These are phyloP conservation scores for Thunnus thynnus DNA, from an alignment of 2,113 vertebrate genomes.

Conservation along the genomic window DNA sequence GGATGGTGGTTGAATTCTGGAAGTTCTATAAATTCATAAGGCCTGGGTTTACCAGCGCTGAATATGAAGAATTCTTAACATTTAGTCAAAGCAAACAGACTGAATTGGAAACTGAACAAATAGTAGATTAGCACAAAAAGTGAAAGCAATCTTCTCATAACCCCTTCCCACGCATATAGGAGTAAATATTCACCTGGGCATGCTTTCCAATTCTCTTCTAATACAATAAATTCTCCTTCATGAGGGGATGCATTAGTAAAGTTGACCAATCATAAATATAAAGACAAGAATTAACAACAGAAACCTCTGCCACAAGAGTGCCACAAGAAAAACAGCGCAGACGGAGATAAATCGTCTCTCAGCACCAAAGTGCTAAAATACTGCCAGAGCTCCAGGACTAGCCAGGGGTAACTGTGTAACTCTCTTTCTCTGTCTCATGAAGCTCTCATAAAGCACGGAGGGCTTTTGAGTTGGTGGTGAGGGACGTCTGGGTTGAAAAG, in stretches of 20 bases:
- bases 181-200: not conserved
- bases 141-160: slow-evolving; percentile 17
- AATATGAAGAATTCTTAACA: slow-evolving; percentile 12
- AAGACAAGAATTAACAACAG: slow-evolving; percentile 32
- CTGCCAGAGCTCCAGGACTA: slow-evolving; percentile 52
- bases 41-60: not conserved
- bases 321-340: slow-evolving; percentile 18
- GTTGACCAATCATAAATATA: slow-evolving; percentile 37
- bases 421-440: slow-evolving; percentile 54
- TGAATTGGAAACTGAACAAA: slow-evolving; percentile 12
- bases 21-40: not conserved
- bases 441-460: slow-evolving; percentile 69
- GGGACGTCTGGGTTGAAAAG: slow-evolving; percentile 74
- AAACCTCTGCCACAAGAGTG: slow-evolving; percentile 4
- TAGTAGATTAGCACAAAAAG: not conserved
- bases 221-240: not conserved
- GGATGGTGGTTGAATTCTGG: not conserved
- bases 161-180: not conserved
- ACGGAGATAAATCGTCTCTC: slow-evolving; percentile 74
- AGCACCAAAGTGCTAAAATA: slow-evolving; percentile 41
- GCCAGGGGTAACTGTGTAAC: slow-evolving; percentile 60
- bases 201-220: slow-evolving; percentile 7
- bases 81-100: not conserved
- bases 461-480: slow-evolving; percentile 67
- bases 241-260: not conserved